Base-by-base conservation (phyloP, 1,140 invertebrate species). In the Bombus consobrinus region DNA sequence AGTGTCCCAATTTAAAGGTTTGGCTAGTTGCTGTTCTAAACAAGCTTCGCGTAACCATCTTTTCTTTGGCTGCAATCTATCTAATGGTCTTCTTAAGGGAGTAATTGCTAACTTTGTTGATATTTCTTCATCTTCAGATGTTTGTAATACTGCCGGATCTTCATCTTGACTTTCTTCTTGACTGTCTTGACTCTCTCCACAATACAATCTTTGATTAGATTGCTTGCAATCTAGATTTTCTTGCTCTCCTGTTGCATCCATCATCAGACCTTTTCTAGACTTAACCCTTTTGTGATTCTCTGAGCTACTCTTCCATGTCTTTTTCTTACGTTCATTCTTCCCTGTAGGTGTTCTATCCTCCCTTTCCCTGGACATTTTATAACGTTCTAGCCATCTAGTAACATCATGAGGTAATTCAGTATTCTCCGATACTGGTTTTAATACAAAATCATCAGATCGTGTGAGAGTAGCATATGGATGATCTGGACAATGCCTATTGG, bases 401-500 rank as follows among this genome's bases (percentile, higher is more conserved):
- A 96, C 96, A 85, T 96, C 96, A 85, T 96, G 95, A 41, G 96
- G 95, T 79, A 96, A 94, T 59, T 95, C 96, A 18, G 95, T 96
- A 75, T 96, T 96, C 2, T 94, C 94, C 4, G 95, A 94, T 47
- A 96, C 94, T 3, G 96, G 94, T 74, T 96, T 95, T 15, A 96
- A 89, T 18, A 96, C 95, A 78, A 96, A 95, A 82, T 96, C 94
- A 62, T 96, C 96, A 72, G 96, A 95, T 81, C 97, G 93, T 85
- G 96, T 96, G 22, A 97, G 91, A 68, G 95, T 95, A 28, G 95
- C 95, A 80, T 96, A 96, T 0, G 96, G 96, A 95, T 97, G 96
- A 88, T 96, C 95, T 5, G 97, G 96, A 90, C 97, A 98, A 88
- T 97, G 97, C 43, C 97, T 93, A 92, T 98, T 98, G 0, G 97